A percentile compares a stretch with the other conserved stretches of the same genome.
Conservation (phyloP, 1,140 invertebrate genomes). For the Condylostylus longicornis region DNA sequence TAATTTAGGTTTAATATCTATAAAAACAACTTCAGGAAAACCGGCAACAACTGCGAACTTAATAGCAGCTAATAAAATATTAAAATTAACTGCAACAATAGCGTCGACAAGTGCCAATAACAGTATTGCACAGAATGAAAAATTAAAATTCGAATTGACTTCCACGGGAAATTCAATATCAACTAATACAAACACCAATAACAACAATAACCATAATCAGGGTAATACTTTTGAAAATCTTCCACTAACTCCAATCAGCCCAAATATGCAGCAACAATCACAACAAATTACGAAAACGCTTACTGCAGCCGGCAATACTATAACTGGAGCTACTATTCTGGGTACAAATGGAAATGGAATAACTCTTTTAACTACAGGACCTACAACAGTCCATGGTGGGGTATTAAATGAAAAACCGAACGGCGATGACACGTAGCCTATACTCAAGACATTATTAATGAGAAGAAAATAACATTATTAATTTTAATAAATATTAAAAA, state of each 20-base stretch:
- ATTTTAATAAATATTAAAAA: slow-evolving; percentile 4
- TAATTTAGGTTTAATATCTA: slow-evolving; percentile 30
- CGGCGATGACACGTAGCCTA: slow-evolving; percentile 32
- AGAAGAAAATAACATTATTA: slow-evolving; percentile 17
- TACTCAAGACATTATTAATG: slow-evolving; percentile 31
- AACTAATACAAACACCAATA: neutral
- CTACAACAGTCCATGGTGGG: slow-evolving; percentile 11
- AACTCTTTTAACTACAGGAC: slow-evolving; percentile 10
- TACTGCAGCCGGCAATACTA: slow-evolving; percentile 1
- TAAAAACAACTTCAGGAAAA: slow-evolving; percentile 21
- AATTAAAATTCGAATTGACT: neutral
- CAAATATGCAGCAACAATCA: slow-evolving; percentile 23
- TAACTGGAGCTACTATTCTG: slow-evolving; percentile 7
- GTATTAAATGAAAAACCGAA: slow-evolving; percentile 16
- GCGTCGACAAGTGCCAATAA: slow-evolving; percentile 22
- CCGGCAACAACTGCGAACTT: slow-evolving; percentile 15
- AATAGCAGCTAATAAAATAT: slow-evolving; percentile 29
- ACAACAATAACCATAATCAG: slow-evolving; percentile 2
- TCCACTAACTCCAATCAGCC: slow-evolving; percentile 21
- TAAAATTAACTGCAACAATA: slow-evolving; percentile 21
- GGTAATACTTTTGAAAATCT: slow-evolving; percentile 4
- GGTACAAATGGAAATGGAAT: slow-evolving; percentile 2
- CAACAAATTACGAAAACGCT: slow-evolving; percentile 16
- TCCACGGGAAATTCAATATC: neutral
- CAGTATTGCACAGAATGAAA: slow-evolving; percentile 6